Conservation (phyloP, 35 echinoderm and acorn worm species). For the Lytechinus variegatus region DNA sequence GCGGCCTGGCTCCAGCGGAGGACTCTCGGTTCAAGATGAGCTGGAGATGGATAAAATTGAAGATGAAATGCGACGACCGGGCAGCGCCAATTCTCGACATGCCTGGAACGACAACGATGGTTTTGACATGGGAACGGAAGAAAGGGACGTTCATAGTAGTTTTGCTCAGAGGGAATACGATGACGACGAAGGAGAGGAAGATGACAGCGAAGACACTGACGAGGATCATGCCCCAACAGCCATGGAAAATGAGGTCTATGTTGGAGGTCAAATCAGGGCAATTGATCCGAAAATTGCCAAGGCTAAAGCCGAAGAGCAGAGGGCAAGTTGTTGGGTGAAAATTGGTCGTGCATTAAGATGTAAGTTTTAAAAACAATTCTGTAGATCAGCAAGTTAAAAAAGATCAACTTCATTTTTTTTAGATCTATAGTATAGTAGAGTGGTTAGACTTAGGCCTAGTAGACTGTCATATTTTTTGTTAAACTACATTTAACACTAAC, state of each 20-base stretch:
- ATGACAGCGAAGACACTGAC: constrained; percentile 57
- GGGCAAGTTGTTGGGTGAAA: constrained; percentile 84
- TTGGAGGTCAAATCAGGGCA: constrained; percentile 82
- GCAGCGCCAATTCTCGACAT: constrained; percentile 77
- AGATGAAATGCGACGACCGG: constrained; percentile 71
- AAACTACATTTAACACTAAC: too few relatives aligned
- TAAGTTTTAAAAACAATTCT: constrained; percentile 61
- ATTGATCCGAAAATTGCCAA: constrained; percentile 85
- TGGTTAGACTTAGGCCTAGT: too few relatives aligned
- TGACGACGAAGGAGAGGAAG: constrained; percentile 60
- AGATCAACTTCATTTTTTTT: too few relatives aligned
- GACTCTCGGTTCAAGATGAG: constrained; percentile 68
- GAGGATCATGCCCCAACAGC: constrained; percentile 83
- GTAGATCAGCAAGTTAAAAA: too few relatives aligned
- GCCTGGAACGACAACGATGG: constrained; percentile 97
- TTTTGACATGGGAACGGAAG: constrained; percentile 90
- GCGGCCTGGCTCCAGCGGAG: constrained; percentile 65
- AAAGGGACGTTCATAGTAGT: constrained; percentile 68
- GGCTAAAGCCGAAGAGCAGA: constrained; percentile 73
- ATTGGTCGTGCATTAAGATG: constrained; percentile 79
- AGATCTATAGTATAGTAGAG: too few relatives aligned
- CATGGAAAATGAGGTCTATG: constrained; percentile 98
- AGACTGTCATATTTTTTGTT: too few relatives aligned
- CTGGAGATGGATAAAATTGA: constrained; percentile 80
- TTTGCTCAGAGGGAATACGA: constrained; percentile 66